Evolutionary conservation across 2,113 vertebrate genomes (phyloP), one percentile per base, ranked within the genome.

Genomic region (Sinocyclocheilus maitianheensis): DNA sequence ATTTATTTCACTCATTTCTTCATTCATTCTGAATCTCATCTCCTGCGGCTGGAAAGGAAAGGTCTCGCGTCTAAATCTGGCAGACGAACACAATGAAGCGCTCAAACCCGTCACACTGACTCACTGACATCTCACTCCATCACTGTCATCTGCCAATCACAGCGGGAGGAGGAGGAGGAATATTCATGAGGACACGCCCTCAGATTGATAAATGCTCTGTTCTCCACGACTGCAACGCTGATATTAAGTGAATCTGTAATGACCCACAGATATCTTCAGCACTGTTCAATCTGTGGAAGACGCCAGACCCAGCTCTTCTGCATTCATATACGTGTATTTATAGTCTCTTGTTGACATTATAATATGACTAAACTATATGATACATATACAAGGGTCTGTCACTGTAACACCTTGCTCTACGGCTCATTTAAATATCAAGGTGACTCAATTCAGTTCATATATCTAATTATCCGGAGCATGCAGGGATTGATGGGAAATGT

Each of bases 61-160:
- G 48, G 75, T 55, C 48, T 53, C n/a, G 26, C 0, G 1, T 22
- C 55, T 79, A 79, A 79, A 62, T 79, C 77, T 40, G 55, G 20
- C 55, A 63, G 77, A 62, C 5, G 60, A 80, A 43, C 60, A 46
- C 58, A 81, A 81, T 75, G 37, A 65, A 62, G 12, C 43, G 7
- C 34, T 80, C 58, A 63, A 63, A 62, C 13, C 9, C 24, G 4
- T 55, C 74, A 63, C 58, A 65, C 78, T 81, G 78, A 80, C 34
- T 80, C 77, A 80, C 20, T 63, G 78, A 63, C 58, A 80, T 80
- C 43, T 81, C 40, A 18, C 78, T 16, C 58, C 34, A 5, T 62
- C 55, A 43, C 34, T 65, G 78, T 65, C 78, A 81, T 48, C 78
- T 65, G 60, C 37, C 78, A 81, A 81, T 65, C 78, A 81, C 22